phyloP scores from a whole-genome alignment of 2,888 invertebrate species.

The Megastigmus dorsalis region DNA sequence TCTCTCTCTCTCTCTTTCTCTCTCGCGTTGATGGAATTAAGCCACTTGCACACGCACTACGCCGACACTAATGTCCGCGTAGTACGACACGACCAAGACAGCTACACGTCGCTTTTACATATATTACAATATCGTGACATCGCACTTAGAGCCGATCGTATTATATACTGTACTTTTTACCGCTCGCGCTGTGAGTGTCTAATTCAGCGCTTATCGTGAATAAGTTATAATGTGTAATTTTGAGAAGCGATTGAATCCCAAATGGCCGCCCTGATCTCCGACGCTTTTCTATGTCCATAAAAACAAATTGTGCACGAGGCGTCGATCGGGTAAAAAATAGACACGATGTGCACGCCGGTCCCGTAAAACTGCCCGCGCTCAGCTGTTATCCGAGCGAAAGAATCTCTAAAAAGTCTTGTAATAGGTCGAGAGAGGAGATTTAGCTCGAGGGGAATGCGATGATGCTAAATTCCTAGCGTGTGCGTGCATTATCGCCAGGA shows the following conservation, averaged over 20 bases:
- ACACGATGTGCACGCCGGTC: constrained; percentile 27
- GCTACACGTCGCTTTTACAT: constrained; percentile 46
- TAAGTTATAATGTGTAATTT: constrained; percentile 18
- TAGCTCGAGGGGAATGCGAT: constrained; percentile 29
- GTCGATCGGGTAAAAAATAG: constrained; percentile 36
- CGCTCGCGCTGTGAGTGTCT: constrained; percentile 30
- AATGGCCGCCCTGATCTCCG: constrained; percentile 38
- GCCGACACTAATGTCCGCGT: constrained; percentile 45
- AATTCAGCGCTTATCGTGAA: too few species aligned
- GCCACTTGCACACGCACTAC: constrained; percentile 63
- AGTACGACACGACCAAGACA: too few species aligned
- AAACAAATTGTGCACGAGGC: constrained; percentile 1
- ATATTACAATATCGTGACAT: too few species aligned
- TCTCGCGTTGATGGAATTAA: constrained; percentile 70
- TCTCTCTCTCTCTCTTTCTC: constrained; percentile 21
- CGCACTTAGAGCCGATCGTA: too few species aligned
- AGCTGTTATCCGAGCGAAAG: too few species aligned
- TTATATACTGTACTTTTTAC: too few species aligned
- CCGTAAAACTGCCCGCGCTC: neutral
- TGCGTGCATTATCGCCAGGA: constrained; percentile 38
- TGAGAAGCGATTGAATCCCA: constrained; percentile 31
- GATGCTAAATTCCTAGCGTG: constrained; percentile 39
- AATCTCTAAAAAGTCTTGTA: constrained; percentile 16
- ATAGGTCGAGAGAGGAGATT: constrained; percentile 20
- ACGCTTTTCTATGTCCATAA: constrained; percentile 4